phyloP scores from a whole-genome alignment of 2,113 vertebrate genomes.

The Salvelinus namaycush region DNA sequence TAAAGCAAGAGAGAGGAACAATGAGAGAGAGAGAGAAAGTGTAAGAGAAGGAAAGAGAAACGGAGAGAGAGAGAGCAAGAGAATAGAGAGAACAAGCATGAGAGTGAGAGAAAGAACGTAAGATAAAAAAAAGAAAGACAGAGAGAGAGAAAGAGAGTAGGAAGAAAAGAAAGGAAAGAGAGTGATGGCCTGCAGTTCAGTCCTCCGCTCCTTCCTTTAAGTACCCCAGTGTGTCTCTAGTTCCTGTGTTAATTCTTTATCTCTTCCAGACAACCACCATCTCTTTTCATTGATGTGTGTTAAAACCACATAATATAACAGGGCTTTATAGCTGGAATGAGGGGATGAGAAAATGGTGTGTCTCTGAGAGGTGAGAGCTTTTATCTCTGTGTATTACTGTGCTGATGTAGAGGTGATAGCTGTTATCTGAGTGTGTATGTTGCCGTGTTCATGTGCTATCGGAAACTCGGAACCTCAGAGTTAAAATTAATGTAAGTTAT shows the following conservation, averaged over 20 bases:
- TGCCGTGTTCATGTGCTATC: not conserved
- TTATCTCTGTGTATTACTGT: not conserved
- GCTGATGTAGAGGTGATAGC: not conserved
- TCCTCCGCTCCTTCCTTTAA: not conserved
- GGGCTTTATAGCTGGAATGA: conserved; percentile 31
- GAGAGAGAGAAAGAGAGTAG: not conserved
- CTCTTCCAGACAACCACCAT: conserved; percentile 7
- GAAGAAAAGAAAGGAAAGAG: not conserved
- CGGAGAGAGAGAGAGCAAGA: not conserved
- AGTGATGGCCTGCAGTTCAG: not conserved
- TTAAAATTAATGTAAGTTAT: too few species aligned
- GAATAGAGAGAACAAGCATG: too few species aligned
- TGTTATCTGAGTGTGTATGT: not conserved
- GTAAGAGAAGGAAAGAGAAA: not conserved
- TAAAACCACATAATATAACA: conserved; percentile 39
- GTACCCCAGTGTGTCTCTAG: conserved; percentile 5
- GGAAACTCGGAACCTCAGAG: too few species aligned
- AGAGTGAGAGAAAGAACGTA: not conserved
- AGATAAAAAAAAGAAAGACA: not conserved
- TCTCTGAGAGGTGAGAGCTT: not conserved
- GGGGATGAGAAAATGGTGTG: not conserved
- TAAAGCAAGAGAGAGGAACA: conserved; percentile 6
- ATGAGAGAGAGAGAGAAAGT: conserved; percentile 14
- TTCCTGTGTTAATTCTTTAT: not conserved
- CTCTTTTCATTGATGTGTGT: conserved; percentile 35